Conservation (phyloP, 2,797 vertebrate species). For the Megaceryle alcyon region DNA sequence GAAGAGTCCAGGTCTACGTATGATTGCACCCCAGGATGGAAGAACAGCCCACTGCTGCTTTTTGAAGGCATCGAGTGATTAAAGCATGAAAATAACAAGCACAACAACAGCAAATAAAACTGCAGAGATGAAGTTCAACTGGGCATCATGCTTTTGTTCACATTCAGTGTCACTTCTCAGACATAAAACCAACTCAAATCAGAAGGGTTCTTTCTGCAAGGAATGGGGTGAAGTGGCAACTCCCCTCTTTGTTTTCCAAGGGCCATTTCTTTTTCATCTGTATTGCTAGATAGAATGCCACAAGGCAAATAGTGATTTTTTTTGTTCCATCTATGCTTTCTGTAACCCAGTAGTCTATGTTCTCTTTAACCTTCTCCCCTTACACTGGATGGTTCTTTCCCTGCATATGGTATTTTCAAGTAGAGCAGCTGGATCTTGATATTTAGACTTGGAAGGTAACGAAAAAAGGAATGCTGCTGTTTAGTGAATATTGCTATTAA, state of each 20-base stretch:
- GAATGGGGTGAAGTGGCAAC: neutral
- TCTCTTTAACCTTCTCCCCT: neutral
- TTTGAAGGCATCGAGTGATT: neutral
- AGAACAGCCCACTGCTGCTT: neutral
- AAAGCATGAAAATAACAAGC: neutral
- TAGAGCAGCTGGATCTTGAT: neutral
- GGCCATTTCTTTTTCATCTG: neutral
- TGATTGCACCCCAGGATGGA: neutral
- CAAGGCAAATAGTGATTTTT: neutral
- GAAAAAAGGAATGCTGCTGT: neutral
- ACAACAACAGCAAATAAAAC: neutral
- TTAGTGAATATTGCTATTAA: neutral
- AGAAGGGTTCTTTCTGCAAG: neutral
- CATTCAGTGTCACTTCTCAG: neutral
- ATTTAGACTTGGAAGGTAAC: neutral
- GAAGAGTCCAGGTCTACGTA: neutral
- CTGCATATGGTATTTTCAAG: neutral
- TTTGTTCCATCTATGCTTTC: neutral
- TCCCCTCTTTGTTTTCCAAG: neutral
- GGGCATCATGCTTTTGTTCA: neutral
- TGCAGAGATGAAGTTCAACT: neutral
- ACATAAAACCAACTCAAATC: neutral
- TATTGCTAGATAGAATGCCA: neutral
- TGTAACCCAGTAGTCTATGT: neutral
- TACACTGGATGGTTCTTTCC: neutral